Evolutionary conservation across 2,888 invertebrate species (phyloP).

Genomic region (Temnothorax ravouxi): DNA sequence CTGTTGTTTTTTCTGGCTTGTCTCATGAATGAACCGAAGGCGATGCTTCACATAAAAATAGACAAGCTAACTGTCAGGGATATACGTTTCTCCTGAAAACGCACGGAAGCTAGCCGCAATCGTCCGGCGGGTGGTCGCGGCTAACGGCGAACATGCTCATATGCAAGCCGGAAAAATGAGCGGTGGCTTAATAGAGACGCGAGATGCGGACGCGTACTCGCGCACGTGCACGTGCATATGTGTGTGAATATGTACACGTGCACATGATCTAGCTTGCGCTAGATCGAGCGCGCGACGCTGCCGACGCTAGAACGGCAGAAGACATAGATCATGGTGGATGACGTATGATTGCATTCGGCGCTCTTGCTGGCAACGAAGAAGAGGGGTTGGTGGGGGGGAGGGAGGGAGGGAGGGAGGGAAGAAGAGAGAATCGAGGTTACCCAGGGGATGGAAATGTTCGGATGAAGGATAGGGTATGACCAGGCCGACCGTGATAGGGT

Average conservation of each 20-base stretch:
- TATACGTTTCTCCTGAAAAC: constrained; percentile 18
- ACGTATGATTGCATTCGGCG: constrained; percentile 84
- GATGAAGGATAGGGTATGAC: constrained; percentile 86
- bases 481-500: constrained; percentile 79
- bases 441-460: constrained; percentile 83
- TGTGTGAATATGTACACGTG: not conserved
- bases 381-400: constrained; percentile 46
- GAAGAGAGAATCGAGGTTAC: constrained; percentile 56
- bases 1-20: not conserved
- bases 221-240: constrained; percentile 6
- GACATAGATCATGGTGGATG: constrained; percentile 86
- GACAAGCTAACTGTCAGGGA: not conserved
- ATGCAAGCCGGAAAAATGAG: constrained; percentile 74
- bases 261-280: not conserved
- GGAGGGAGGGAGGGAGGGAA: not conserved
- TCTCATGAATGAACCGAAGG: not conserved
- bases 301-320: constrained; percentile 84
- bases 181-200: constrained; percentile 78
- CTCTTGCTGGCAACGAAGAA: constrained; percentile 63
- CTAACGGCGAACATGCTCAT: constrained; percentile 58
- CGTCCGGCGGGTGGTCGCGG: constrained; percentile 14
- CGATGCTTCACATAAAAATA: not conserved
- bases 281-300: constrained; percentile 64
- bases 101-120: constrained; percentile 22
- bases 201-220: constrained; percentile 36